A percentile compares a stretch with the other conserved stretches of the same genome.
phyloP scores from a whole-genome alignment of 1,140 invertebrate species.

The Thaumetopoea pityocampa region DNA sequence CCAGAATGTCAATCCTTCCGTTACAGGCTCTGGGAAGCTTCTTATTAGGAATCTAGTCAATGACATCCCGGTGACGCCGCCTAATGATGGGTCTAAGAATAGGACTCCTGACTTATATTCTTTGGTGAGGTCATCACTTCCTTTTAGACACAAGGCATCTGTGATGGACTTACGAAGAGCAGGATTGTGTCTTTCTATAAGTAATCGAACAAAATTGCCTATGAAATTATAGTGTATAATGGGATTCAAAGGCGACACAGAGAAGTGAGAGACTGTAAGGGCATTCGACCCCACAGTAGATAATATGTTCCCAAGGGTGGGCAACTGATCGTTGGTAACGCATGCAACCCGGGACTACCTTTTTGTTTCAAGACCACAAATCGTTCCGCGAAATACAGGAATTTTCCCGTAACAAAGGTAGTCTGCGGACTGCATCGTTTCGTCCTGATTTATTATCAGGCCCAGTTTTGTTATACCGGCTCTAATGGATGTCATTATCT shows the following conservation, averaged over 20 bases:
- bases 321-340: constrained; percentile 13
- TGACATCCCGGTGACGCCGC: neutral
- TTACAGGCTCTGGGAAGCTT: neutral
- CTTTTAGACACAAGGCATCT: too few relatives aligned
- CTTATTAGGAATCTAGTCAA: neutral
- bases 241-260: neutral
- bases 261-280: constrained; percentile 6
- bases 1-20: neutral
- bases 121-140: too few relatives aligned
- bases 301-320: too few relatives aligned
- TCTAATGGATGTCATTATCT: neutral
- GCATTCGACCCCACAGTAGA: constrained; percentile 10
- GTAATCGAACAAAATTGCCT: neutral
- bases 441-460: constrained; percentile 10
- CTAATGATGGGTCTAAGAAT: neutral
- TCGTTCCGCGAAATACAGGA: constrained; percentile 3
- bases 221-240: neutral
- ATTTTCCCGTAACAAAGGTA: constrained; percentile 9
- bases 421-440: constrained; percentile 10
- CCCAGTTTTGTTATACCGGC: neutral
- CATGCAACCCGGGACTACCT: constrained; percentile 13
- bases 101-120: too few relatives aligned
- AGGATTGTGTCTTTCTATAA: neutral
- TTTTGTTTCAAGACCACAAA: constrained; percentile 7
- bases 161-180: too few relatives aligned